These are phyloP conservation scores for Mimachlamys varia DNA, from an alignment of 2,888 invertebrate genomes.

Conservation along the genomic window DNA sequence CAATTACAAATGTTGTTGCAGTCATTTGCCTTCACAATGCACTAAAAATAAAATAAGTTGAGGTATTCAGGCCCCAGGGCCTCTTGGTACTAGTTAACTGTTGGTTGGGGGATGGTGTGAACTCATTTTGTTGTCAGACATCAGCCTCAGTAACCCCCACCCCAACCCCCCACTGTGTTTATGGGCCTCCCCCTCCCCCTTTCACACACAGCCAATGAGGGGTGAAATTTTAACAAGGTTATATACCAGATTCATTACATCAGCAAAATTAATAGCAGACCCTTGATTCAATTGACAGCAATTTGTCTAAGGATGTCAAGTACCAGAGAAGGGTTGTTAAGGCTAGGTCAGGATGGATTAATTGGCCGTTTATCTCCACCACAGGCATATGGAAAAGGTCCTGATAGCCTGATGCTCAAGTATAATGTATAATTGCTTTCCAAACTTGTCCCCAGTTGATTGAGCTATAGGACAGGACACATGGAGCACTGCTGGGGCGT, in stretches of 20 bases:
- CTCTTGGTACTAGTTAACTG: too few species aligned
- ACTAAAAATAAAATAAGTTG: too few species aligned
- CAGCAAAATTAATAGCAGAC: constrained; percentile 33
- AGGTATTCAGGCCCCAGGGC: too few species aligned
- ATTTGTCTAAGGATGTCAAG: constrained; percentile 6
- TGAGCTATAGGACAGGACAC: neutral
- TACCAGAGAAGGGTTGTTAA: neutral
- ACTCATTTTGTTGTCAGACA: neutral
- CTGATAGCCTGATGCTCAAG: constrained; percentile 9
- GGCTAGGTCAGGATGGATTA: neutral
- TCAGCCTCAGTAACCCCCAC: neutral
- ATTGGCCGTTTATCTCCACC: neutral
- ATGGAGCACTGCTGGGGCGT: neutral
- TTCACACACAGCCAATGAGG: neutral
- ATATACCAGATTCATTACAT: neutral
- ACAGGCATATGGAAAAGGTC: constrained; percentile 14
- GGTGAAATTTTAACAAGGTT: constrained; percentile 25
- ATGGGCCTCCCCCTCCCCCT: neutral
- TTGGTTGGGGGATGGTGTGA: too few species aligned
- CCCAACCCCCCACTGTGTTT: neutral
- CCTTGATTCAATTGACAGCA: constrained; percentile 29
- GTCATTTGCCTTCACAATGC: too few species aligned
- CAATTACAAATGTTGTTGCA: too few species aligned
- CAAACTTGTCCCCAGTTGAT: neutral
- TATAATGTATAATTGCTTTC: constrained; percentile 10